phyloP scores from a whole-genome alignment of 2,113 vertebrate species.

The Seriola quinqueradiata region DNA sequence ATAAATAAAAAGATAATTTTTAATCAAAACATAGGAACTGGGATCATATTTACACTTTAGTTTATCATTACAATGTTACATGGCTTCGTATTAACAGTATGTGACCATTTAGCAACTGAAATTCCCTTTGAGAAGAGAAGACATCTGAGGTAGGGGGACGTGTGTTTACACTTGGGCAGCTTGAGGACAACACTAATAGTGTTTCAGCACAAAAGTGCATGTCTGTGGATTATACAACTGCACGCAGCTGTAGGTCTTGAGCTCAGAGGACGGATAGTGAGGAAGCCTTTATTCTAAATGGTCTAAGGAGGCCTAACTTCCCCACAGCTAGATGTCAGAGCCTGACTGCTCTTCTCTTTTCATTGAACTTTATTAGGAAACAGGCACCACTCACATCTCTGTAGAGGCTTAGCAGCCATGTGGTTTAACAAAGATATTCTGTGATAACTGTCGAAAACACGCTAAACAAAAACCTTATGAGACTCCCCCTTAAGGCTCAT shows the following conservation, averaged over 20 bases:
- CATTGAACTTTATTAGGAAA: constrained; percentile 20
- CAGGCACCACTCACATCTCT: background rate
- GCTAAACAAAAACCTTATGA: constrained; percentile 8
- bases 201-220: constrained; percentile 39
- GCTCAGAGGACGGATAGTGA: background rate
- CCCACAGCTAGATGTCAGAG: background rate
- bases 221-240: constrained; percentile 40
- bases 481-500: background rate
- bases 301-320: constrained; percentile 24
- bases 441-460: background rate
- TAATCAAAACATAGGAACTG: background rate
- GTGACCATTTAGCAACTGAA: background rate
- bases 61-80: background rate
- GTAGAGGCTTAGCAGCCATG: background rate
- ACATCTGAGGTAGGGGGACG: constrained; percentile 9
- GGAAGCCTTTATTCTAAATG: constrained; percentile 23
- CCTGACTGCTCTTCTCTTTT: constrained; percentile 10
- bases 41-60: background rate
- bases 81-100: background rate
- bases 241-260: constrained; percentile 22
- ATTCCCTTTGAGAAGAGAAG: background rate
- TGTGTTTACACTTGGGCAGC: background rate
- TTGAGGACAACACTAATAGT: constrained; percentile 45
- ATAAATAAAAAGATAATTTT: background rate
- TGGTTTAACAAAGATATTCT: constrained; percentile 44